Conservation (phyloP, 2,113 vertebrate species). For the Cephalopholis sonnerati region DNA sequence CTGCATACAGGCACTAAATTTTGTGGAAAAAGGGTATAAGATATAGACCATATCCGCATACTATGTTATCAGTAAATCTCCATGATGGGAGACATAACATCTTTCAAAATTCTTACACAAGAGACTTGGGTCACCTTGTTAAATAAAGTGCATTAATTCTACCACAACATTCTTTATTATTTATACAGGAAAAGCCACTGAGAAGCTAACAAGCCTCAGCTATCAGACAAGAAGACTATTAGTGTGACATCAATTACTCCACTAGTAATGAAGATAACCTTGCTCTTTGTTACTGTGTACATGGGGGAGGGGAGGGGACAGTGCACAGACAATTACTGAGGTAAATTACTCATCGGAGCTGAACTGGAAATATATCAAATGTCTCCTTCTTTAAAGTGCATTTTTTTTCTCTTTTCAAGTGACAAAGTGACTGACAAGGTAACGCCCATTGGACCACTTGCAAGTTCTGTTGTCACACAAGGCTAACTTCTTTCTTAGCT, state of each 20-base stretch:
- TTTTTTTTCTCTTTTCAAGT: slow-evolving; percentile 30
- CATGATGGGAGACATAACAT: background rate
- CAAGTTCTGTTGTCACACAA: slow-evolving; percentile 60
- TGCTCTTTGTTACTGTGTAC: slow-evolving; percentile 48
- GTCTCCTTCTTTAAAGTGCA: slow-evolving; percentile 36
- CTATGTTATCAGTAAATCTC: slow-evolving; percentile 2
- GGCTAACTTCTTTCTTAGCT: slow-evolving; percentile 62
- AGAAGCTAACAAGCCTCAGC: slow-evolving; percentile 42
- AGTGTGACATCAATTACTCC: slow-evolving; percentile 70
- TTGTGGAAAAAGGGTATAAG: background rate
- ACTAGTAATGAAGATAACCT: slow-evolving; percentile 68
- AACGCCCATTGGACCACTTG: slow-evolving; percentile 36
- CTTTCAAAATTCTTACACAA: background rate
- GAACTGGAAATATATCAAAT: slow-evolving; percentile 60
- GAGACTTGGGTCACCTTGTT: background rate
- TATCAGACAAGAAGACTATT: slow-evolving; percentile 62
- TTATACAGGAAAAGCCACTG: slow-evolving; percentile 62
- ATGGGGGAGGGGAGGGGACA: background rate
- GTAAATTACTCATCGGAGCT: slow-evolving; percentile 41
- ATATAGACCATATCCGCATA: background rate
- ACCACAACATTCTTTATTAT: slow-evolving; percentile 66
- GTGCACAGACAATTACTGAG: slow-evolving; percentile 26
- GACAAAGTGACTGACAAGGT: slow-evolving; percentile 31
- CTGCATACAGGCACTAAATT: too few relatives aligned
- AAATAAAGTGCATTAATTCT: slow-evolving; percentile 34